Evolutionary conservation across 2,113 vertebrate genomes (phyloP), one percentile per base, ranked within the genome.

Genomic region (Thamnaconus septentrionalis): DNA sequence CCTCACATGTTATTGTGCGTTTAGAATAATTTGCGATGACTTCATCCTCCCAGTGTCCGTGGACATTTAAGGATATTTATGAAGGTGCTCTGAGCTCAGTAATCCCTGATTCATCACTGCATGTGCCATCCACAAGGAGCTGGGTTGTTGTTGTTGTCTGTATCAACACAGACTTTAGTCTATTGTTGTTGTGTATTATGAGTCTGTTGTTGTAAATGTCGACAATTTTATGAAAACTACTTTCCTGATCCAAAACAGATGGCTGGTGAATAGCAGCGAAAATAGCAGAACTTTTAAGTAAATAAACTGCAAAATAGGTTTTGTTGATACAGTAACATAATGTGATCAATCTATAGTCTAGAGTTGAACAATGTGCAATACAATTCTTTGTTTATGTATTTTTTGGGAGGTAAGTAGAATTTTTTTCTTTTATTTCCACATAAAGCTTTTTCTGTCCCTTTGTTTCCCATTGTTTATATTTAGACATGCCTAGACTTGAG

Each of bases 51-150:
- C 56, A 53, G 52, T 50, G 47, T 54, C 11, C 59, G 44, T 61
- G 53, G n/a, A 64, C 45, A 47, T 56, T n/a, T 64, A n/a, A 75
- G 41, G 52, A 48, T 5, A 56, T 75, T 71, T 81, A 80, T 62
- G 43, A 71, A 4, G 42, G 31, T 39, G 53, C 44, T 59, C 62
- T 77, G 48, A 7, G 43, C 45, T 64, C 66, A 59, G 56, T 72
- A 65, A 76, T 76, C 54, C 51, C 54, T 84, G 80, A 87, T 47
- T 81, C 80, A 77, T 78, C 53, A 56, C 42, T 64, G 47, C 53
- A 53, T 10, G 60, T 43, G 51, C 55, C 42, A 55, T 59, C 50
- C 7, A 49, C 51, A 7, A 31, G 10, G n/a, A 48, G 57, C 61
- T 76, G 55, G 45, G 65, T 74, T 57, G 18, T 31, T 31, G 18